Evolutionary conservation across 2,888 invertebrate genomes (phyloP).

Genomic region (Atethmia centrago): DNA sequence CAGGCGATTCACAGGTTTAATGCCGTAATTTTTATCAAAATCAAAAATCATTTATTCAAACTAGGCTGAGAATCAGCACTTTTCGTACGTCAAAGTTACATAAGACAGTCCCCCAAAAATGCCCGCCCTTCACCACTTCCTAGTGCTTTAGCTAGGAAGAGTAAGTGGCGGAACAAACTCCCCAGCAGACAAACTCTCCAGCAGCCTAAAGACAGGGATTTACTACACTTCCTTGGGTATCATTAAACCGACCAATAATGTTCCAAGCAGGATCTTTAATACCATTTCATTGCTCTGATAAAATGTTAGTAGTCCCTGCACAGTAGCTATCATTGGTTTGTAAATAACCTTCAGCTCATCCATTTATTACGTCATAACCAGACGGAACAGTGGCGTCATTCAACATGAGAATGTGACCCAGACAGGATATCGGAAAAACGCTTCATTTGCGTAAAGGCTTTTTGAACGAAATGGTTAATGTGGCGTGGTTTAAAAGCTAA

Average conservation of each 20-base stretch:
- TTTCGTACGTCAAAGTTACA: no score
- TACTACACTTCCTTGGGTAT: not conserved
- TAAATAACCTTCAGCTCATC: constrained; percentile 7
- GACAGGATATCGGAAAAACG: constrained; percentile 32
- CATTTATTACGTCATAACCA: constrained; percentile 42
- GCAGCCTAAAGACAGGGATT: not conserved
- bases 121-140: no score
- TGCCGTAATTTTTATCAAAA: not conserved
- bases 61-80: no score
- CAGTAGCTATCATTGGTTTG: not conserved
- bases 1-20: not conserved
- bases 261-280: not conserved
- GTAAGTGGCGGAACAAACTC: no score
- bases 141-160: no score
- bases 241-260: not conserved
- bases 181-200: no score
- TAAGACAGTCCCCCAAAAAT: no score
- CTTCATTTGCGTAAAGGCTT: constrained; percentile 19
- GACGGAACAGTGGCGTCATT: constrained; percentile 37
- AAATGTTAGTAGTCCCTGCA: constrained; percentile 1
- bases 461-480: constrained; percentile 11
- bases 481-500: not conserved
- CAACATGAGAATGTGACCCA: constrained; percentile 24
- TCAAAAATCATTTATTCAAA: no score
- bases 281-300: not conserved